phyloP scores from a whole-genome alignment of 2,113 vertebrate genomes.

The Bagarius yarrelli region DNA sequence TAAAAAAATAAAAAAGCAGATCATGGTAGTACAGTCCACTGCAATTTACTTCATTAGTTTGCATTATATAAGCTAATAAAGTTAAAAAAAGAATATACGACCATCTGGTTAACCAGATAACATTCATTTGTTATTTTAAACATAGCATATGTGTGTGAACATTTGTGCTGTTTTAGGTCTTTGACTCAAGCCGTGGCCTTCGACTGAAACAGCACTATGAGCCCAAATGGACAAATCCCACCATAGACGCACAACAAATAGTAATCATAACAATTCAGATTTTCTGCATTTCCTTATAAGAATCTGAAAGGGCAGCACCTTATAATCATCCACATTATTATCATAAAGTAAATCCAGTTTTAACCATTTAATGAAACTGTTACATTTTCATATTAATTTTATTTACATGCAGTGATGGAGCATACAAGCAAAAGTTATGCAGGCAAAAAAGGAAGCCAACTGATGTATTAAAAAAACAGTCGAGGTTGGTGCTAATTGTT shows the following conservation, averaged over 20 bases:
- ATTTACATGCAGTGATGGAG: not conserved
- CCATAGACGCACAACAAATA: not conserved
- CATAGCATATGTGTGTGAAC: conserved; percentile 1
- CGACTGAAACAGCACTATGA: not conserved
- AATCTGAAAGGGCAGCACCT: not conserved
- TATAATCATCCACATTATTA: not conserved
- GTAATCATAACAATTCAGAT: not conserved
- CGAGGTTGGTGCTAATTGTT: too few relatives aligned
- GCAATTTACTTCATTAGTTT: not conserved
- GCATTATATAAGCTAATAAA: not conserved
- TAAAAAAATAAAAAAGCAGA: not conserved
- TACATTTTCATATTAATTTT: not conserved
- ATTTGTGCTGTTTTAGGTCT: not conserved
- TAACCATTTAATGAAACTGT: not conserved
- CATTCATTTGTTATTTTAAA: conserved; percentile 13
- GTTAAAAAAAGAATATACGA: not conserved
- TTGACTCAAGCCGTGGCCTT: too few relatives aligned
- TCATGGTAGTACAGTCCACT: not conserved
- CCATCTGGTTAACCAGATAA: conserved; percentile 8
- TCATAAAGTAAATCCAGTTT: not conserved
- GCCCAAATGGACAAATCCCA: not conserved
- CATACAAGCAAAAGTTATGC: not conserved
- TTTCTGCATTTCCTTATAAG: not conserved
- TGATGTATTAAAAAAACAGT: too few relatives aligned
- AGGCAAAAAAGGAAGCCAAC: not conserved